Conservation (phyloP, 1,140 invertebrate genomes). For the Fragariocoptes setiger region DNA sequence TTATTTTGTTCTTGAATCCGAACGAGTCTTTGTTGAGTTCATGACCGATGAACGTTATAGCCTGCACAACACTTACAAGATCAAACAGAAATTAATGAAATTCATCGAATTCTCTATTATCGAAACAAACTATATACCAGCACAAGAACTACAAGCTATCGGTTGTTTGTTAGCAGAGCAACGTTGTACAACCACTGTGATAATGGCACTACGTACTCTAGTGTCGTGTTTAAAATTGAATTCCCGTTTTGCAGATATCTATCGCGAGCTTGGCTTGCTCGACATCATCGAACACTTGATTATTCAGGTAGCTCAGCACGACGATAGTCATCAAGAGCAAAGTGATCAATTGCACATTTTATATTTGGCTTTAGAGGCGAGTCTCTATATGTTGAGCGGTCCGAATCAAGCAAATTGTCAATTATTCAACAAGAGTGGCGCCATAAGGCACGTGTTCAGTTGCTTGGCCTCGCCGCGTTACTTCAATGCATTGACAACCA, state of each 20-base stretch:
- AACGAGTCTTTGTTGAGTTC: too few relatives aligned
- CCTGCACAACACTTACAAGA: too few relatives aligned
- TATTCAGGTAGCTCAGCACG: not conserved
- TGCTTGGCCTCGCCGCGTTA: not conserved
- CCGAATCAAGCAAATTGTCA: conserved; percentile 9
- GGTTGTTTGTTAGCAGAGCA: too few relatives aligned
- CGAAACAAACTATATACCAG: too few relatives aligned
- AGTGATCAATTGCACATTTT: not conserved
- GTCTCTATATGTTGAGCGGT: conserved; percentile 4
- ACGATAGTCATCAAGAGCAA: not conserved
- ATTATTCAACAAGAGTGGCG: conserved; percentile 7
- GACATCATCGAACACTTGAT: conserved; percentile 21
- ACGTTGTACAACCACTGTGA: too few relatives aligned
- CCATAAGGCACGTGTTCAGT: conserved; percentile 7
- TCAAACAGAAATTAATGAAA: too few relatives aligned
- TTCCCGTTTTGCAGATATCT: conserved; percentile 78
- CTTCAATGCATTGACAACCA: not conserved
- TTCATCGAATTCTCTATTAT: too few relatives aligned
- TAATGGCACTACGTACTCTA: too few relatives aligned
- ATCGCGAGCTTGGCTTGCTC: conserved; percentile 77
- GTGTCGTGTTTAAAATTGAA: conserved; percentile 36
- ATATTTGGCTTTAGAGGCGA: conserved; percentile 2
- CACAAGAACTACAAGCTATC: too few relatives aligned
- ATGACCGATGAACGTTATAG: too few relatives aligned
- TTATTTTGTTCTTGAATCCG: conserved; percentile 88